phyloP scores from a whole-genome alignment of 2,888 invertebrate genomes.

The Himalopsyche japonica region DNA sequence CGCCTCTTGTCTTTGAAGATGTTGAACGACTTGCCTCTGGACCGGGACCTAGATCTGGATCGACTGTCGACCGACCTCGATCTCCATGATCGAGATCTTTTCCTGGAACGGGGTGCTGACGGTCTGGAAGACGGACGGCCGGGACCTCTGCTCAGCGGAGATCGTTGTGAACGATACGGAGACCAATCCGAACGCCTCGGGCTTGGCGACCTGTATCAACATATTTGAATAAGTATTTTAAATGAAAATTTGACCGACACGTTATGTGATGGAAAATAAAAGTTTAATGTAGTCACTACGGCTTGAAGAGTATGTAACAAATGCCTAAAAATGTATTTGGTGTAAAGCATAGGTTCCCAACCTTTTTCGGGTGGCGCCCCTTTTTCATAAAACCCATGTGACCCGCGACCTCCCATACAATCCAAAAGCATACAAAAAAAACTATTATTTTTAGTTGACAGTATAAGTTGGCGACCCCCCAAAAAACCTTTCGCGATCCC shows the following conservation, averaged over 20 bases:
- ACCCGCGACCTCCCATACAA: too few relatives aligned
- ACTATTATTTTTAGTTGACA: too few relatives aligned
- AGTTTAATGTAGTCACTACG: too few relatives aligned
- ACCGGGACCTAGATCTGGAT: slow-evolving; percentile 47
- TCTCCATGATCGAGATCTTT: slow-evolving; percentile 23
- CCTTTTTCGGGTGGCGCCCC: too few relatives aligned
- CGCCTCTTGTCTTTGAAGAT: background rate
- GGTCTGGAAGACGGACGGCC: slow-evolving; percentile 6
- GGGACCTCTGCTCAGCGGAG: background rate
- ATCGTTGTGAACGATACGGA: slow-evolving; percentile 9
- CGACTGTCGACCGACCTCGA: slow-evolving; percentile 33
- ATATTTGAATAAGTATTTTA: background rate
- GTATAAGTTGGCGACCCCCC: too few relatives aligned
- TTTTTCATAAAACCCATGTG: too few relatives aligned
- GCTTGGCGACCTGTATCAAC: slow-evolving; percentile 45
- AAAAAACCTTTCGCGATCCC: too few relatives aligned
- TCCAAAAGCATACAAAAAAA: too few relatives aligned
- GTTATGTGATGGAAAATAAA: too few relatives aligned
- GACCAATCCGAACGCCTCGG: slow-evolving; percentile 42
- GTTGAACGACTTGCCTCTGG: slow-evolving; percentile 46
- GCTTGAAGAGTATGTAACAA: too few relatives aligned
- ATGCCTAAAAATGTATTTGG: too few relatives aligned
- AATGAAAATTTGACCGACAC: background rate
- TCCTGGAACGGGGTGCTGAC: background rate
- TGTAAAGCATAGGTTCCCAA: too few relatives aligned